Conservation (phyloP, 2,797 vertebrate genomes). For the Rhodeus uyekii region DNA sequence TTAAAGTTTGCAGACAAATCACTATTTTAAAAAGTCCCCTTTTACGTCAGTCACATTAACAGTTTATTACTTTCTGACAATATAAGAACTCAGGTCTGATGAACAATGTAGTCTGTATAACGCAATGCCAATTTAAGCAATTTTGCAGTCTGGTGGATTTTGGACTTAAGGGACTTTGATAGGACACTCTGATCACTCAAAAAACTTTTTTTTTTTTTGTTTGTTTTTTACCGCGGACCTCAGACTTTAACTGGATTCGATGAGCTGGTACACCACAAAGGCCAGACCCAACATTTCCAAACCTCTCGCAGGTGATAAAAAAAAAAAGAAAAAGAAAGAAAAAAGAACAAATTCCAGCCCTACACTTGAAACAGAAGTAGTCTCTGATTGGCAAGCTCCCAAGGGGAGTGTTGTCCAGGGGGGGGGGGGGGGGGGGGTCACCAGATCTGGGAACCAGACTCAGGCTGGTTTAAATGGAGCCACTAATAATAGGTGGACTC, state of each 20-base stretch:
- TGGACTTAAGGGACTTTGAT: background rate
- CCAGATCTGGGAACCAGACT: background rate
- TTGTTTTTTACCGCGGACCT: too few species aligned
- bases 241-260: too few species aligned
- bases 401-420: background rate
- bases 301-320: too few species aligned
- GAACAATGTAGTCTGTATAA: background rate
- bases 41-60: background rate
- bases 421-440: background rate
- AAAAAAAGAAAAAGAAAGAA: fast-evolving
- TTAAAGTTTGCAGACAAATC: background rate
- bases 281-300: too few species aligned
- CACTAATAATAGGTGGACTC: background rate
- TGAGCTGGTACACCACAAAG: too few species aligned
- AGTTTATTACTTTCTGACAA: background rate
- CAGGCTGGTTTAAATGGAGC: background rate
- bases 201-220: too few species aligned
- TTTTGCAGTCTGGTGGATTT: background rate
- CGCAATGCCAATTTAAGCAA: background rate
- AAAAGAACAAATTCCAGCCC: background rate
- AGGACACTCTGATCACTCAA: background rate
- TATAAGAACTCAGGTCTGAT: background rate
- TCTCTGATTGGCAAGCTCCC: background rate
- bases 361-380: background rate
- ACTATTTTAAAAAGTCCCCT: background rate